Base-by-base conservation (phyloP, 2,797 vertebrate species). In the Cuniculus paca region DNA sequence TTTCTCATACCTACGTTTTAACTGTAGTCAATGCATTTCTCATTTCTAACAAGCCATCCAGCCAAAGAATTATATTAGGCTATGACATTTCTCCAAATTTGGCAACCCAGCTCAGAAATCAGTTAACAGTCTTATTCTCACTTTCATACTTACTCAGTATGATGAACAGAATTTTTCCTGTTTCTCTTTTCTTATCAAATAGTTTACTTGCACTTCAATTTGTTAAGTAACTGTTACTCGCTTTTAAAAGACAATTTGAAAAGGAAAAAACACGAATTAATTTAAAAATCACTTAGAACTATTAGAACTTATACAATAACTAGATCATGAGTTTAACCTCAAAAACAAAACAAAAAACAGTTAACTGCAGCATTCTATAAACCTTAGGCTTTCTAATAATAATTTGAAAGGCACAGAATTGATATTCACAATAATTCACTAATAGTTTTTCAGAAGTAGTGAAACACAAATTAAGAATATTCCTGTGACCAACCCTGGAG, bases 1-100 rank as follows among this genome's bases (percentile, higher is more conserved):
- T 88, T 45, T 24, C 89, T 89, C 74, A 78, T 16, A 60, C 72
- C 54, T 90, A 93, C 95, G 94, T 94, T 94, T 95, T 95, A 96
- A 97, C 58, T 79, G 88, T 45, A 92, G 65, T 22, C 68, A 20
- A 14, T 61, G 48, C 28, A 39, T 50, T 86, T 88, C 83, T 94
- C 87, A 88, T 92, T 96, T 90, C 78, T 93, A 70, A 87, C 81
- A 83, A 75, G 65, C 83, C 83, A 91, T 28, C 72, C 65, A 88
- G 68, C 75, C 68, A 91, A 92, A 88, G 72, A 81, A 95, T 94
- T 86, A 79, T 17, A 72, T 82, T 70, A 74, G 52, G 93, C 45
- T 14, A 54, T 54, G 88, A 75, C 31, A 82, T 68, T 94, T 95
- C 85, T 90, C 70, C 79, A 70, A 48, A 89, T 80, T 90, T 77